Evolutionary conservation across 2,888 invertebrate species (phyloP).

Genomic region (Antheraea assamensis): DNA sequence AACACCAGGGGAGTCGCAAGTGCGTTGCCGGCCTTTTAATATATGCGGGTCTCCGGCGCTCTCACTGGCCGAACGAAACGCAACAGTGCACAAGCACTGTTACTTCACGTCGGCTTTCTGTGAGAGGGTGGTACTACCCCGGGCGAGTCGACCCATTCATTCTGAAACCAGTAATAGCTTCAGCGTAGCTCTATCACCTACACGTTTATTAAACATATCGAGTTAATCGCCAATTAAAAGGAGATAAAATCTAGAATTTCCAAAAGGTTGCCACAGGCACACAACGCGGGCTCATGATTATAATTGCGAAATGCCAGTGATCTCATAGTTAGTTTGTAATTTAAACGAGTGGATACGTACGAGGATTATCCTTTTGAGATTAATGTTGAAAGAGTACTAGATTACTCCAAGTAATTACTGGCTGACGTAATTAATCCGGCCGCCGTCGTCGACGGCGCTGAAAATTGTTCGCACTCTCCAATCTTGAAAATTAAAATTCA

Average conservation of each 20-base stretch:
- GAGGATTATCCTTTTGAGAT: constrained; percentile 43
- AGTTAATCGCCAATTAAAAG: background rate
- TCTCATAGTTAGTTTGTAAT: constrained; percentile 9
- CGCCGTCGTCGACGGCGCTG: constrained; percentile 5
- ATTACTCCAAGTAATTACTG: constrained; percentile 44
- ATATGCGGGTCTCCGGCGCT: too few relatives aligned
- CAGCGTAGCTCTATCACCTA: too few relatives aligned
- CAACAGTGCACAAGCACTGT: too few relatives aligned
- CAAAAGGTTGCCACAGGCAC: background rate
- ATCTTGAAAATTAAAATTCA: constrained; percentile 8
- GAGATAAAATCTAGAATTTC: background rate
- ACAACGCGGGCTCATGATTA: constrained; percentile 6
- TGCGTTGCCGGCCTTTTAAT: too few relatives aligned
- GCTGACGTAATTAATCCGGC: constrained; percentile 15
- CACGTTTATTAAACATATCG: too few relatives aligned
- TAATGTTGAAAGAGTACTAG: constrained; percentile 45
- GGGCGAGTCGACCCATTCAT: too few relatives aligned
- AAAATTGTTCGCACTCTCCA: constrained; percentile 12
- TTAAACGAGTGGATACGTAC: constrained; percentile 30
- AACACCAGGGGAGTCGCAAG: too few relatives aligned
- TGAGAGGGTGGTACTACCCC: too few relatives aligned
- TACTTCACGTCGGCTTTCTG: too few relatives aligned
- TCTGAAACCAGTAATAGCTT: too few relatives aligned
- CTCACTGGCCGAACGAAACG: too few relatives aligned
- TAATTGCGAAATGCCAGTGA: constrained; percentile 17